Evolutionary conservation across 1,140 invertebrate genomes (phyloP), one percentile per base, ranked within the genome.

Genomic region (Rhizoglyphus robini): DNA sequence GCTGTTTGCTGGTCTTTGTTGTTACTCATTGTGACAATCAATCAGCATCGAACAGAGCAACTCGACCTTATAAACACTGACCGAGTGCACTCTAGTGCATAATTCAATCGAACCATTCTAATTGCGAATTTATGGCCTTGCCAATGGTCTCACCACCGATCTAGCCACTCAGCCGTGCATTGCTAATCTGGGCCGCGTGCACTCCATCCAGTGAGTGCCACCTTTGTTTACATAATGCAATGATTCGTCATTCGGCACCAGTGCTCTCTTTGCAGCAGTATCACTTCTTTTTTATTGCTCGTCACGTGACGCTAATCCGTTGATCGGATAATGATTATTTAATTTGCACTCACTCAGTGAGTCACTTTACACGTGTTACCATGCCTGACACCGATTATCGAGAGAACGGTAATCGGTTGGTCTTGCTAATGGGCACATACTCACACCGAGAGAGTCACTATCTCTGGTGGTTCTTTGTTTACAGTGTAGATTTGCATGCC

Each of bases 301-400:
- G 41, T 23, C 51, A 54, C 51, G 51, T 54, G 51, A 8, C 51
- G 8, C 51, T 54, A 54, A 54, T 54, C 51, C 51, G 31, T 32
- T 54, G 23, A 54, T 54, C 51, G 51, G 51, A 54, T 54, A 54
- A 54, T 54, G 8, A 54, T 54, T 54, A 11, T 54, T 54, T 54
- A 54, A 54, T 54, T 54, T 54, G 51, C 51, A 54, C 51, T 54
- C 51, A 8, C 51, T 11, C 51, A 54, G 8, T 20, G 8, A 54
- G 8, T 27, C 51, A 54, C 23, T 54, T 54, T 54, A 54, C 51
- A 54, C 51, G 51, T 54, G 51, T 54, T 15, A 15, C 41, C 15
- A 46, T 46, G 23, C 15, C 41, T 46, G 41, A n/a, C n/a, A n/a
- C n/a, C n/a, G n/a, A n/a, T n/a, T n/a, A n/a, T n/a, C n/a, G n/a